Conservation (phyloP, 2,797 vertebrate genomes). For the Chelidonichthys spinosus region DNA sequence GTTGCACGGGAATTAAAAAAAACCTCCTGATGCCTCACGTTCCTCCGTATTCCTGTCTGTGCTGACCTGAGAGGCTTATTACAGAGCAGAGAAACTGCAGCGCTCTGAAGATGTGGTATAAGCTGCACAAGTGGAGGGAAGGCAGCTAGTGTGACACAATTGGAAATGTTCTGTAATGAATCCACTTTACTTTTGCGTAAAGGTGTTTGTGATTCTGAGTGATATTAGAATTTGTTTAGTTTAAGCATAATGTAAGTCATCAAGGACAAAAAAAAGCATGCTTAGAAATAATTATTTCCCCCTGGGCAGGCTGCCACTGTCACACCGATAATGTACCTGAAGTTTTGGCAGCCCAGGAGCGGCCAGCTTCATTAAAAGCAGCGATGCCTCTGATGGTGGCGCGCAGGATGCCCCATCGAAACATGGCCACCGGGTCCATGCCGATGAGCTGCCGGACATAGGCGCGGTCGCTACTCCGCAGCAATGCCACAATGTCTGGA, state of each 20-base stretch:
- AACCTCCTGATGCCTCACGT: slow-evolving; percentile 49
- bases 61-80: slow-evolving; percentile 48
- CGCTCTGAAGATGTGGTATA: slow-evolving; percentile 18
- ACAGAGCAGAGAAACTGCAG: slow-evolving; percentile 44
- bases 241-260: no score
- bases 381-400: slow-evolving; percentile 91
- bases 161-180: slow-evolving; percentile 5
- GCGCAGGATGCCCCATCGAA: slow-evolving; percentile 95
- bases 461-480: slow-evolving; percentile 93
- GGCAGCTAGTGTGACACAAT: slow-evolving; percentile 5
- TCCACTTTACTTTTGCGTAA: not conserved
- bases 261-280: not conserved
- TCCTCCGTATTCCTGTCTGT: slow-evolving; percentile 33
- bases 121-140: slow-evolving; percentile 8
- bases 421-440: slow-evolving; percentile 98
- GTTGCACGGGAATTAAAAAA: slow-evolving; percentile 33
- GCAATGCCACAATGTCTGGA: slow-evolving; percentile 94
- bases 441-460: slow-evolving; percentile 95
- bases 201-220: no score
- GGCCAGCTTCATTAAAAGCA: slow-evolving; percentile 91
- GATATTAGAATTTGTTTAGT: no score
- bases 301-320: not conserved
- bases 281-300: not conserved
- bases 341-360: slow-evolving; percentile 87
- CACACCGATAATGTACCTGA: slow-evolving; percentile 77